A percentile compares a stretch with the other conserved stretches of the same genome.
phyloP scores from a whole-genome alignment of 2,888 invertebrate genomes.

The Chromoteleia sp. region DNA sequence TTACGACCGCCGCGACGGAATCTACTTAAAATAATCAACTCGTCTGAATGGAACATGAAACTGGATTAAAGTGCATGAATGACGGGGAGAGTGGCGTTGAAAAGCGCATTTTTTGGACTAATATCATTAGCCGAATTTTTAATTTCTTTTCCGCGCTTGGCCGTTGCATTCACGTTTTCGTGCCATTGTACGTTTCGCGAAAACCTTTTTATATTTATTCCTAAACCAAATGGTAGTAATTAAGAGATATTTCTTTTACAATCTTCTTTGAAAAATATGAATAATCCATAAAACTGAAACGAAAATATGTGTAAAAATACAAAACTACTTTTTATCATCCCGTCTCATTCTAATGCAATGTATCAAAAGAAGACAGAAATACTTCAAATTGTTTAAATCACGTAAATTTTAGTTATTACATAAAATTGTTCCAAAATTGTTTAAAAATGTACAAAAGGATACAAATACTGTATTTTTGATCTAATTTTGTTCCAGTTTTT shows the following conservation, averaged over 20 bases:
- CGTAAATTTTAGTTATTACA: no score
- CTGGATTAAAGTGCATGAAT: constrained; percentile 32
- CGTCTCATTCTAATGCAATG: no score
- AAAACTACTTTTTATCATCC: no score
- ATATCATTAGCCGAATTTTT: constrained; percentile 36
- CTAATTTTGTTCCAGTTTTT: no score
- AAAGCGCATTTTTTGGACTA: constrained; percentile 38
- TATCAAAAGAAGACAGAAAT: not conserved
- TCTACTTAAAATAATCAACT: constrained; percentile 38
- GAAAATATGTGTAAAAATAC: no score
- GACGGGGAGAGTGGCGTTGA: constrained; percentile 24
- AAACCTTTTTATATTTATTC: not conserved
- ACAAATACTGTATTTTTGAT: no score
- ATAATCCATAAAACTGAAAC: no score
- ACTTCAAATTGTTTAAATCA: not conserved
- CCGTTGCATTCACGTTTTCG: constrained; percentile 14
- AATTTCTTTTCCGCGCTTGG: constrained; percentile 26
- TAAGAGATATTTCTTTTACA: not conserved
- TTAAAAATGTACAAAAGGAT: no score
- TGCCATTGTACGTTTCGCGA: not conserved
- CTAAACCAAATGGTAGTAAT: constrained; percentile 11
- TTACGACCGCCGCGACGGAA: constrained; percentile 12
- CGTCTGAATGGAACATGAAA: constrained; percentile 34
- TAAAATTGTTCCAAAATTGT: no score
- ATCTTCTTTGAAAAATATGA: no score